Base-by-base conservation (phyloP, 2,797 vertebrate species). In the Linurgus olivaceus region DNA sequence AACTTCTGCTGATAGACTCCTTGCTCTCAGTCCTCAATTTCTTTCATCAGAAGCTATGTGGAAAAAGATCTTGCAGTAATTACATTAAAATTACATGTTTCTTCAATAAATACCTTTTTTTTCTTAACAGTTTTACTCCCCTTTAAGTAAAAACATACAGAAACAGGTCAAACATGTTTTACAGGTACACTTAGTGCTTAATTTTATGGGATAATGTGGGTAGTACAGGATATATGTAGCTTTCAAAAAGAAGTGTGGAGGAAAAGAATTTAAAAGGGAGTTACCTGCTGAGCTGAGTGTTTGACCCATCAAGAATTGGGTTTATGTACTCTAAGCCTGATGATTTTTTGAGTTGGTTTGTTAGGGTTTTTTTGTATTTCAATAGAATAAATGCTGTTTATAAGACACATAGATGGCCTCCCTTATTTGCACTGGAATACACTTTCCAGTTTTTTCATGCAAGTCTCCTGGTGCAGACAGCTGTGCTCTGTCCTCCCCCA, bases 131-230 rank as follows among this genome's bases (percentile, higher is more conserved):
- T 89, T 92, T 6, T 2, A 29, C 21, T 89, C 28, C 8, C 13
- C 23, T 85, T 81, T 70, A 89, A 47, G 40, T 83, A 54, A 71
- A 76, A 82, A 52, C 37, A 25, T 87, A 45, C 5, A 16, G 59
- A 70, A 91, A 72, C 87, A 80, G 38, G 72, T 94, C 35, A 57
- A 10, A 65, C 87, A 3, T 82, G 75, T 94, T 95, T 75, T 95
- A 70, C 80, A 76, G 40, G 80, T 81, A 62, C 16, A 37, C 23
- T 54, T 67, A 47, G n/a, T 79, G 20, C 45, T 44, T 84, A 72
- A 42, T 81, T 85, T 86, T 82, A 37, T 37, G 42, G 26, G 50
- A 57, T 85, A 63, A 61, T 54, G 17, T 66, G 40, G 9, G 25
- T 72, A 72, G 35, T 73, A 52, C 23, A 62, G 29, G 66, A 37